These are phyloP conservation scores for Aplocera efformata DNA, from an alignment of 2,888 invertebrate species.

Conservation along the genomic window DNA sequence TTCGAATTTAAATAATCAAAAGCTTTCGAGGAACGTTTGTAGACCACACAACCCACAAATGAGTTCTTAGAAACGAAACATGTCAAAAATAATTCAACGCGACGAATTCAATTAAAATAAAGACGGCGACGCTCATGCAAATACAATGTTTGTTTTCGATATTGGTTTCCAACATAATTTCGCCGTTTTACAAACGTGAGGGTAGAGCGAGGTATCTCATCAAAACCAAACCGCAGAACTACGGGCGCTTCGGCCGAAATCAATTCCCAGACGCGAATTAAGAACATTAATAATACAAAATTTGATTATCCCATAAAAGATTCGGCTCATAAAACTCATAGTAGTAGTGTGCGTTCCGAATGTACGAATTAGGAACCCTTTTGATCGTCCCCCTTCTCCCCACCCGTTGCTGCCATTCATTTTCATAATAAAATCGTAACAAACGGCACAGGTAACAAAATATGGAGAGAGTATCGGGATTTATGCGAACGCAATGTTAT, in stretches of 20 bases:
- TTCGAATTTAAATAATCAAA: constrained; percentile 29
- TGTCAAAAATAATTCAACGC: constrained; percentile 61
- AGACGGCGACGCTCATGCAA: constrained; percentile 43
- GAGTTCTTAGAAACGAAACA: constrained; percentile 58
- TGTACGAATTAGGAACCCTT: constrained; percentile 79
- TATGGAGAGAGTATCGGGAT: constrained; percentile 75
- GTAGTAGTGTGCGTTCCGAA: constrained; percentile 72
- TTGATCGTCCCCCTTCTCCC: constrained; percentile 57
- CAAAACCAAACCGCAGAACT: constrained; percentile 30
- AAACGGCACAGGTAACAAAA: constrained; percentile 78
- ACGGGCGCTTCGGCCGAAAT: constrained; percentile 39
- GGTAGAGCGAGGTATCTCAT: constrained; percentile 14
- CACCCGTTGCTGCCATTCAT: constrained; percentile 70
- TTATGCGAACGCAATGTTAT: constrained; percentile 69
- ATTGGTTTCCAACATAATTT: constrained; percentile 34
- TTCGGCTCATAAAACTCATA: constrained; percentile 77
- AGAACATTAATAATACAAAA: constrained; percentile 77
- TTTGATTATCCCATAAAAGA: constrained; percentile 81
- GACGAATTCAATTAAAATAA: constrained; percentile 62
- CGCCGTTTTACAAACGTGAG: constrained; percentile 5
- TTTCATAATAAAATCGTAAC: constrained; percentile 81
- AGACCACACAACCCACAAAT: constrained; percentile 54
- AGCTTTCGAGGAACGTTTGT: constrained; percentile 23
- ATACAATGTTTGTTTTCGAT: constrained; percentile 44
- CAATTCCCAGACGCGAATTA: constrained; percentile 66